Evolutionary conservation across 1,140 invertebrate genomes (phyloP), one percentile per base, ranked within the genome.

Genomic region (Maconellicoccus hirsutus): DNA sequence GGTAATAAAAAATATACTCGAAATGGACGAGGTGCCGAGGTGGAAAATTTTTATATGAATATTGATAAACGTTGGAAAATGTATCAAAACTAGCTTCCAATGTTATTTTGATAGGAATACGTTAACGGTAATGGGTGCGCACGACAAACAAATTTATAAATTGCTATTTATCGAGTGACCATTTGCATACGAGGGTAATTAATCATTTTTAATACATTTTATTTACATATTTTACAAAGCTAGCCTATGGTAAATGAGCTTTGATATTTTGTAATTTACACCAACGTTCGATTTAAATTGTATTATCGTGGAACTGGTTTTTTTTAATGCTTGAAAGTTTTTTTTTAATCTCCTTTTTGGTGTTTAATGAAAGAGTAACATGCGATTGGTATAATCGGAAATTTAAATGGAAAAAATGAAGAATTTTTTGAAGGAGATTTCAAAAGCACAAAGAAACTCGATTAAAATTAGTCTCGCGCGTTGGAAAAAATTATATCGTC

Each of bases 201-300:
- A 52, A 52, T 52, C 42, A 52, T 52, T 52, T 52, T 52, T 52
- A 52, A 52, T 52, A 52, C n/a, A 52, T 52, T 52, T 52, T 52
- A 52, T 52, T 52, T 52, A 19, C 42, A 52, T 52, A 52, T 52
- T 52, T 19, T 14, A 52, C 42, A 52, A 52, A 52, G 42, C 42
- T 3, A 52, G 42, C 42, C 42, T 52, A 52, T 52, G 6, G 10
- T 52, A 52, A 52, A 52, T 52, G 42, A 52, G 42, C 42, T 14
- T 52, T 52, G 42, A 52, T 52, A 19, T 52, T 52, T 3, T 52
- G 42, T 52, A 52, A 52, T 52, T 52, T 52, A 52, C 42, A 52
- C 42, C 42, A 52, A 52, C 42, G 42, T 52, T 52, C 42, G 42
- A 52, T 52, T 52, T 52, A 52, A 52, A 52, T 52, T 52, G 42